Evolutionary conservation across 2,888 invertebrate genomes (phyloP), one percentile per base, ranked within the genome.

Genomic region (Philhelius pedissequus): DNA sequence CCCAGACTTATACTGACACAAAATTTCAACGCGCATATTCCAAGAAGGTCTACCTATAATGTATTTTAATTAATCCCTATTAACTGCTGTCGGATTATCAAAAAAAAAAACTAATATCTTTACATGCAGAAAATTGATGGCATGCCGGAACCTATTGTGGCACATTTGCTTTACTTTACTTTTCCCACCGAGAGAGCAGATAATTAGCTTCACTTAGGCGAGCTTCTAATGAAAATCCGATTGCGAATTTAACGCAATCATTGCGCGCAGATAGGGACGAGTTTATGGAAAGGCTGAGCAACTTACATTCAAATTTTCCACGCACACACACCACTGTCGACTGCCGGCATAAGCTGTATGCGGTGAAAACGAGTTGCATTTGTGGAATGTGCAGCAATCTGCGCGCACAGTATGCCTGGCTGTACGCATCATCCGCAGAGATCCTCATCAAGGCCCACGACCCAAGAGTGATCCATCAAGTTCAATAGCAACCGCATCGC

Each of bases 381-480:
- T 7, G 22, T 8, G 78, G 74, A 79, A 79, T 79, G 50, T 52
- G 32, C 48, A n/a, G 56, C 56, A 60, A 66, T 66, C 50, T 54
- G 64, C 9, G 48, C 45, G 40, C 32, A n/a, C n/a, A n/a, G n/a
- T n/a, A n/a, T n/a, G n/a, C n/a, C n/a, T 48, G 25, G 13, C 18
- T 18, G 30, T 45, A 40, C 32, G 4, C 56, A 58, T 73, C 56
- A 58, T 73, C 74, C 60, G 50, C 60, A 35, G 32, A 35, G 32
- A 64, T 71, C 56, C 58, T 20, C 30, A 56, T 56, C 32, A 56
- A 56, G 56, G 32, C 32, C 32, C 54, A 20, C 32, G 54, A 56
- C 20, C 66, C 8, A 77, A 73, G 60, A 77, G 82, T 82, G 82
- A 82, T 82, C 77, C 82, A 82, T 82, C 82, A 82, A 82, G 82